These are phyloP conservation scores for Dendronephthya gigantea DNA, from an alignment of 64 coral and sea anemone species.

Conservation along the genomic window DNA sequence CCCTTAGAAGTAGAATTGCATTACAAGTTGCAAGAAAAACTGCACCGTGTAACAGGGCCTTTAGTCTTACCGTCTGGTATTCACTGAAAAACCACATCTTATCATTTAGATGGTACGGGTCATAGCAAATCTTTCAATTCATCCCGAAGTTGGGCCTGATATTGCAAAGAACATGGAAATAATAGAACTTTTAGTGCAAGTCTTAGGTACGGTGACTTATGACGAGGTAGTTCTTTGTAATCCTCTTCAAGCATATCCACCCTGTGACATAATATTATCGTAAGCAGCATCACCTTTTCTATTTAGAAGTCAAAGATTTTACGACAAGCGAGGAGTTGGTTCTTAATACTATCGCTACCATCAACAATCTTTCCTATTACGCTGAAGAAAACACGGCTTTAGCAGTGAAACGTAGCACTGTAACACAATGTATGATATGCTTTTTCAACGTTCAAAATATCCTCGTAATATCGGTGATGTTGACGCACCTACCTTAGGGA, in stretches of 20 bases:
- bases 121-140: conserved; percentile 83
- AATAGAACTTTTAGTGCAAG: conserved; percentile 64
- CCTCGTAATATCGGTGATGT: not conserved
- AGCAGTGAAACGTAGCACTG: conserved; percentile 42
- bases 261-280: too few species aligned
- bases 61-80: not conserved
- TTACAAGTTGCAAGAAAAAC: too few species aligned
- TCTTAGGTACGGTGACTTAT: conserved; percentile 43
- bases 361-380: conserved; percentile 93
- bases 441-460: too few species aligned
- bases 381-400: conserved; percentile 46
- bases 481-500: not conserved
- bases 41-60: too few species aligned
- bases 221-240: too few species aligned
- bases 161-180: conserved; percentile 48
- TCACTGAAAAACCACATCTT: not conserved
- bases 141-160: conserved; percentile 57
- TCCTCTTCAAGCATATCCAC: too few species aligned
- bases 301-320: conserved; percentile 60
- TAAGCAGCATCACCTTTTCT: not conserved
- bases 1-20: too few species aligned
- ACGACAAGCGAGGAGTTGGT: conserved; percentile 65
- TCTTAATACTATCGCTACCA: conserved; percentile 76
- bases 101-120: conserved; percentile 63
- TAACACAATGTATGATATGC: conserved; percentile 68